Percentiles rank a stretch among this genome's conserved stretches.
These are phyloP conservation scores for Enchytraeus crypticus DNA, from an alignment of 2,888 invertebrate species.

Conservation along the genomic window DNA sequence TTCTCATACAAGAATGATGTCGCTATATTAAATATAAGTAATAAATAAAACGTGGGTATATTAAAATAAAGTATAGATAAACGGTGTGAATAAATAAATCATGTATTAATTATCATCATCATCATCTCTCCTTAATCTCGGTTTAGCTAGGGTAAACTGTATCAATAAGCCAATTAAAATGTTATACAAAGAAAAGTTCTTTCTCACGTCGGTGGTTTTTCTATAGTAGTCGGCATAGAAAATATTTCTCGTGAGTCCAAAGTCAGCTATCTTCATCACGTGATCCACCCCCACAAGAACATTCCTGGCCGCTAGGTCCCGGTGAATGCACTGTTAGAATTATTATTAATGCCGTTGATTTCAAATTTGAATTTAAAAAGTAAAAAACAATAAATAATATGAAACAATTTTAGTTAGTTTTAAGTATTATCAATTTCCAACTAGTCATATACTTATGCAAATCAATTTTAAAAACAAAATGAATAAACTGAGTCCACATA, in stretches of 20 bases:
- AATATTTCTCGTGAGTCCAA: slow-evolving; percentile 89
- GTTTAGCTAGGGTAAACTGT: not conserved
- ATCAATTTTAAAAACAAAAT: no score
- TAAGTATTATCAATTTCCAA: no score
- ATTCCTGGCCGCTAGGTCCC: slow-evolving; percentile 93
- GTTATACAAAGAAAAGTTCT: not conserved
- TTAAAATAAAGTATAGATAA: not conserved
- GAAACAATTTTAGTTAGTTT: no score
- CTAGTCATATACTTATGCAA: not conserved
- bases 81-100: not conserved
- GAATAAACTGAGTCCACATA: no score
- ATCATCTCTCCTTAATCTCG: no score
- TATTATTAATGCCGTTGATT: no score
- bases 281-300: slow-evolving; percentile 87
- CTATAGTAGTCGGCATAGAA: slow-evolving; percentile 85
- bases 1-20: no score
- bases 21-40: no score
- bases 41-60: no score
- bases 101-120: not conserved
- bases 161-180: not conserved
- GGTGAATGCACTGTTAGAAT: slow-evolving; percentile 74
- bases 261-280: slow-evolving; percentile 93
- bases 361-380: not conserved
- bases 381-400: no score
- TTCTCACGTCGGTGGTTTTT: slow-evolving; percentile 72